Evolutionary conservation across 1,140 invertebrate genomes (phyloP).

Genomic region (Drosophila subpulchrella): DNA sequence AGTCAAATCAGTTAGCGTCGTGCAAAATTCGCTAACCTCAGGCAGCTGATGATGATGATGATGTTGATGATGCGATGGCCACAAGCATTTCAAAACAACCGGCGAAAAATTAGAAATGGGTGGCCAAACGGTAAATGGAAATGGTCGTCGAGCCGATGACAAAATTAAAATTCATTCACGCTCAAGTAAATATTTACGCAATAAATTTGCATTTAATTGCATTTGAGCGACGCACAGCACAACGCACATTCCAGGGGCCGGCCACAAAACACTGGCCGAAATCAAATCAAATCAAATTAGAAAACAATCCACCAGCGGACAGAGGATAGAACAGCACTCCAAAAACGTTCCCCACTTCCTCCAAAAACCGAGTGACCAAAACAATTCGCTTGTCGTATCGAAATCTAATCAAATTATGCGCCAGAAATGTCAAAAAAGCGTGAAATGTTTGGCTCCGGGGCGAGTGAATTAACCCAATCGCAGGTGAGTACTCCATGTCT

Average conservation of each 20-base stretch:
- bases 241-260: constrained; percentile 1
- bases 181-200: constrained; percentile 83
- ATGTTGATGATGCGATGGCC: constrained; percentile 19
- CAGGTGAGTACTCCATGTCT: constrained; percentile 30
- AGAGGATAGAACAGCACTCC: constrained; percentile 5
- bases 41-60: constrained; percentile 34
- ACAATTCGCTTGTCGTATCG: constrained; percentile 72
- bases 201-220: constrained; percentile 83
- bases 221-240: constrained; percentile 49
- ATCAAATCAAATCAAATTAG: constrained; percentile 76
- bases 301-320: constrained; percentile 49
- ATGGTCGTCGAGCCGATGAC: constrained; percentile 17
- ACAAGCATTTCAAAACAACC: constrained; percentile 41
- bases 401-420: constrained; percentile 83
- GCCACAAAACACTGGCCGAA: constrained; percentile 58
- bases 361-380: constrained; percentile 50
- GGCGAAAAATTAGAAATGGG: constrained; percentile 29
- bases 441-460: constrained; percentile 71
- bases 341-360: constrained; percentile 20
- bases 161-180: constrained; percentile 83
- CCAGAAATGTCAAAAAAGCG: constrained; percentile 81
- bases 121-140: constrained; percentile 10
- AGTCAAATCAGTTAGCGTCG: constrained; percentile 35
- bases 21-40: constrained; percentile 37
- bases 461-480: constrained; percentile 51